Evolutionary conservation across 2,888 invertebrate genomes (phyloP), one percentile per base, ranked within the genome.

Genomic region (Drosophila paracracens): DNA sequence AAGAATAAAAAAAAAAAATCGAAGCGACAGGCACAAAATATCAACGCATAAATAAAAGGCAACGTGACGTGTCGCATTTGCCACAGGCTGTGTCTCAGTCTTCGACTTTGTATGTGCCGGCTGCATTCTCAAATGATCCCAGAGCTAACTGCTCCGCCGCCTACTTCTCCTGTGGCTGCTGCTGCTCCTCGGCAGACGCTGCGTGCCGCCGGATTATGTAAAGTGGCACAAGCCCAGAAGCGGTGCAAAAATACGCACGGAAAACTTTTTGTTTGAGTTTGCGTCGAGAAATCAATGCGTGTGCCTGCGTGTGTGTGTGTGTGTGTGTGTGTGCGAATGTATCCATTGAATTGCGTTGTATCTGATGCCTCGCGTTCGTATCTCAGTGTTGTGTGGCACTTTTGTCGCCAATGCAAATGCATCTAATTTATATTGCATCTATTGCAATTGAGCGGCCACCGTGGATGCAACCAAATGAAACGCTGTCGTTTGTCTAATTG

Each of bases 381-480:
- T 33, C 64, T 48, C 48, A 25, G 57, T 57, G 21, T 36, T 29
- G 8, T 31, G 50, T n/a, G 29, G 33, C 52, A 53, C 40, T 67
- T 72, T 79, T 83, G 71, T 75, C 77, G 79, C 79, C 84, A 86
- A 38, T 56, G 80, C 88, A 82, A 88, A 79, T 85, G 76, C 74
- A 72, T 72, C 80, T 77, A 83, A 85, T 87, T 82, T 78, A 88
- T 87, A 83, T 87, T 82, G 88, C 79, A 89, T 87, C 85, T 79
- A 83, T 86, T 76, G 82, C 87, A 83, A 88, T 88, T 88, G 88
- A 82, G 83, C 69, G 63, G 62, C 77, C 69, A 70, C 58, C 74
- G 75, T 54, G 74, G 60, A 73, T 70, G 83, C 76, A 83, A 67
- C 70, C 79, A 62, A 50, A 66, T 82, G 81, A 86, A 74, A 83